These are phyloP conservation scores for Rhinoraja longicauda DNA, from an alignment of 2,797 vertebrate genomes.

Conservation along the genomic window DNA sequence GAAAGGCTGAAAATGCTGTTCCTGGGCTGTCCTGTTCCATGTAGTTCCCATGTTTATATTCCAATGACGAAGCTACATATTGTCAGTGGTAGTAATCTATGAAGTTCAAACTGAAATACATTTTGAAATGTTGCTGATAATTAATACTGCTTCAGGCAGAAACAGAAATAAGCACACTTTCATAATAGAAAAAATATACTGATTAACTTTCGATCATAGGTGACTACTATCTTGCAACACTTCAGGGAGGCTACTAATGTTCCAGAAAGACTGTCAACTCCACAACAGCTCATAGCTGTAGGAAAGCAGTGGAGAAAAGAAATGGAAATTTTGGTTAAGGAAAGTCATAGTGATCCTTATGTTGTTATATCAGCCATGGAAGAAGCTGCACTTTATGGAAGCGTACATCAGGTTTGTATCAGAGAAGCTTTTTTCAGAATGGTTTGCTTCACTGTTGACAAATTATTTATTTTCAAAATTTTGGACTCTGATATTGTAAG, in stretches of 20 bases:
- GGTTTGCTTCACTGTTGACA: not conserved
- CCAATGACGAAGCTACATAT: not conserved
- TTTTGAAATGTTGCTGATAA: not conserved
- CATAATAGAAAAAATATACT: not conserved
- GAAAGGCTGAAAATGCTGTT: too few species aligned
- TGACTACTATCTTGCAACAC: constrained; percentile 66
- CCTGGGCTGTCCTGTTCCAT: too few species aligned
- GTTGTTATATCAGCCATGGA: constrained; percentile 66
- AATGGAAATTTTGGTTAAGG: constrained; percentile 57
- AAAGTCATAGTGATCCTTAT: constrained; percentile 69
- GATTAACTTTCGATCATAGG: constrained; percentile 51
- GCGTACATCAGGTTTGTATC: constrained; percentile 76
- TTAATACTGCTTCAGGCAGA: not conserved
- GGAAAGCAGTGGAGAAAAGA: constrained; percentile 67
- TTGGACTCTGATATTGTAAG: not conserved
- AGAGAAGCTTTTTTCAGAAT: not conserved
- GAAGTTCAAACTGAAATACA: not conserved
- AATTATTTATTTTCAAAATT: not conserved
- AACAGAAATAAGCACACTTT: not conserved
- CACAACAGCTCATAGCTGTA: constrained; percentile 70
- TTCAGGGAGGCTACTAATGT: constrained; percentile 62
- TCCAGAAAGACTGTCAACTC: constrained; percentile 52
- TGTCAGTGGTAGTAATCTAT: not conserved
- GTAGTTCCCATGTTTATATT: too few species aligned
- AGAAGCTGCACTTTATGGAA: constrained; percentile 78